Evolutionary conservation across 2,888 invertebrate genomes (phyloP).

Genomic region (Pogonocherus hispidulus): DNA sequence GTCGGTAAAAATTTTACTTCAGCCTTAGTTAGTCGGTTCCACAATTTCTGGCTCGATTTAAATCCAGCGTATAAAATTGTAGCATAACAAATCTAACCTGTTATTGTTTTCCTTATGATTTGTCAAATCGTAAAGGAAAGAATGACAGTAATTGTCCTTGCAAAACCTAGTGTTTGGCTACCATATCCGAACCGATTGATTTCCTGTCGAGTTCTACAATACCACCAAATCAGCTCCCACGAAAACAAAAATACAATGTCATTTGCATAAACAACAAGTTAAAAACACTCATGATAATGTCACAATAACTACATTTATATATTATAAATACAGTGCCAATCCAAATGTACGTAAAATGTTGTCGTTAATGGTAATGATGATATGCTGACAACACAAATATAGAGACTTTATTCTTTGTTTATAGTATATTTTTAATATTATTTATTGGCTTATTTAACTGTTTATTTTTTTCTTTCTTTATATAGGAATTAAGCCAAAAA

Average conservation of each 20-base stretch:
- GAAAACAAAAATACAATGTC: background rate
- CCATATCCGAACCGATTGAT: background rate
- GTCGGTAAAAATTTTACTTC: too few relatives aligned
- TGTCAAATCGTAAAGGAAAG: background rate
- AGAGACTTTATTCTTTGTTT: too few relatives aligned
- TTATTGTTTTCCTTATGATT: too few relatives aligned
- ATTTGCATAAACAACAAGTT: background rate
- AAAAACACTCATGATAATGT: background rate
- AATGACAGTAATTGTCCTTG: background rate
- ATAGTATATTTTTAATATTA: too few relatives aligned
- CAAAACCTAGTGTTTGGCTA: background rate
- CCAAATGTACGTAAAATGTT: background rate
- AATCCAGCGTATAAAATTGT: too few relatives aligned
- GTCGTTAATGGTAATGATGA: background rate
- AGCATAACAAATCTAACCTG: too few relatives aligned
- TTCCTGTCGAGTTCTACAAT: background rate
- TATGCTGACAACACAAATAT: background rate
- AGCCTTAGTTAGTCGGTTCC: too few relatives aligned
- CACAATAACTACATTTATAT: background rate
- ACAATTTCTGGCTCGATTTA: too few relatives aligned
- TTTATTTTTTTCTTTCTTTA: too few relatives aligned
- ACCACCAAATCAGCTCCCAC: background rate
- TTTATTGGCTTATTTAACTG: too few relatives aligned
- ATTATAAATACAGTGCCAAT: background rate
- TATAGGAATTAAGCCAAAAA: too few relatives aligned